phyloP scores from a whole-genome alignment of 2,888 invertebrate species.

The Aleiodes alternator region DNA sequence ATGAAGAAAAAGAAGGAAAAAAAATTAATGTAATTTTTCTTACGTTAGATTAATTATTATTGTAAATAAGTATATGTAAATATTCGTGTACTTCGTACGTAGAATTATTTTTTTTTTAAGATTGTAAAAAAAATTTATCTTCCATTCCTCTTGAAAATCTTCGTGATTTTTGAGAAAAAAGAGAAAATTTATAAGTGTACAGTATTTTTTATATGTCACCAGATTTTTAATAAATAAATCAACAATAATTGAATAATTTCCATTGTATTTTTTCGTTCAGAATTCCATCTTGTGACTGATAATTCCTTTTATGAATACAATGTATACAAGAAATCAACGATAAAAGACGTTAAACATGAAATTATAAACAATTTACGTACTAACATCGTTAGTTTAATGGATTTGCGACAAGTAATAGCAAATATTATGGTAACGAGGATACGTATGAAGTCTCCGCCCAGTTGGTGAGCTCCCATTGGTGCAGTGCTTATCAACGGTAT shows the following conservation, averaged over 20 bases:
- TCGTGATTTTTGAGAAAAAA: background rate
- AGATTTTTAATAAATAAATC: conserved; percentile 26
- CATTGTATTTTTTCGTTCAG: background rate
- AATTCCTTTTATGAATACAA: conserved; percentile 10
- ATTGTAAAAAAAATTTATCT: conserved; percentile 22
- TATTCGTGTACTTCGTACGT: conserved; percentile 10
- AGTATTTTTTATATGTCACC: conserved; percentile 26
- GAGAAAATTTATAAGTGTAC: conserved; percentile 11
- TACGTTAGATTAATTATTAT: background rate
- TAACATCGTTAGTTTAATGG: conserved; percentile 6
- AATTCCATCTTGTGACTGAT: background rate
- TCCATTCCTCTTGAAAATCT: conserved; percentile 22
- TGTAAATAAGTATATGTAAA: conserved; percentile 28
- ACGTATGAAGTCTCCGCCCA: conserved; percentile 46
- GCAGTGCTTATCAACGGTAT: conserved; percentile 2
- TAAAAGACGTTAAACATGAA: background rate
- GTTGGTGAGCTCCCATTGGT: conserved; percentile 50
- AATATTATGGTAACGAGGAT: conserved; percentile 43
- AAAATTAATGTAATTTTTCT: background rate
- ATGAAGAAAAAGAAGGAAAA: conserved; percentile 1
- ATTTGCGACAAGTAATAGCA: background rate
- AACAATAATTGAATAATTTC: background rate
- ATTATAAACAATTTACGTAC: conserved; percentile 11
- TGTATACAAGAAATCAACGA: background rate
- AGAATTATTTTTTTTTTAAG: background rate